Percentiles rank a stretch among this genome's conserved stretches.
Evolutionary conservation across 2,888 invertebrate species (phyloP).

Genomic region (Linyphia triangularis): DNA sequence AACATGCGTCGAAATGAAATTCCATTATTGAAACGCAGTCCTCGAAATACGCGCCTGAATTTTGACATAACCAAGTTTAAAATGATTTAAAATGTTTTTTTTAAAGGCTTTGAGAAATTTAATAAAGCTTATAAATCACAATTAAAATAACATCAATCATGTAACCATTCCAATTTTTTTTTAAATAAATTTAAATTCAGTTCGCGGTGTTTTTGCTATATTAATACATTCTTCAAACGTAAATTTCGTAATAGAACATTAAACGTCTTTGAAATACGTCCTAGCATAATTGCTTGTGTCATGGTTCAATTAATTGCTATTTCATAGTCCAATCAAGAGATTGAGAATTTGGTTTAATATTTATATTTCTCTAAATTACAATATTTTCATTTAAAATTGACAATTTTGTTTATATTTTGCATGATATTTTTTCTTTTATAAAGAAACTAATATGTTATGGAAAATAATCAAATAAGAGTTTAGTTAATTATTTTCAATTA

Average conservation of each 20-base stretch:
- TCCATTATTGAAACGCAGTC: conserved; percentile 49
- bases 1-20: conserved; percentile 14
- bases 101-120: neutral
- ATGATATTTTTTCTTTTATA: too few species aligned
- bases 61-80: conserved; percentile 37
- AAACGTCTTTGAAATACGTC: neutral
- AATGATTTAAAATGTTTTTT: neutral
- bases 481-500: too few species aligned
- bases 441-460: too few species aligned
- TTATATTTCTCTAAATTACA: too few species aligned
- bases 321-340: too few species aligned
- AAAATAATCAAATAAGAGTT: too few species aligned
- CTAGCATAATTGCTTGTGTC: too few species aligned
- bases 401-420: too few species aligned
- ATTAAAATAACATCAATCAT: neutral
- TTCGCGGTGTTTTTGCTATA: too few species aligned
- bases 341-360: too few species aligned
- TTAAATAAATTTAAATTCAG: neutral
- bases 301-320: too few species aligned
- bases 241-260: neutral
- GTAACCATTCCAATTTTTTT: neutral
- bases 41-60: neutral
- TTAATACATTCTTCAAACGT: neutral
- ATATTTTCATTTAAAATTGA: too few species aligned
- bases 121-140: neutral